phyloP scores from a whole-genome alignment of 2,888 invertebrate species.

The Pheosia gnoma region DNA sequence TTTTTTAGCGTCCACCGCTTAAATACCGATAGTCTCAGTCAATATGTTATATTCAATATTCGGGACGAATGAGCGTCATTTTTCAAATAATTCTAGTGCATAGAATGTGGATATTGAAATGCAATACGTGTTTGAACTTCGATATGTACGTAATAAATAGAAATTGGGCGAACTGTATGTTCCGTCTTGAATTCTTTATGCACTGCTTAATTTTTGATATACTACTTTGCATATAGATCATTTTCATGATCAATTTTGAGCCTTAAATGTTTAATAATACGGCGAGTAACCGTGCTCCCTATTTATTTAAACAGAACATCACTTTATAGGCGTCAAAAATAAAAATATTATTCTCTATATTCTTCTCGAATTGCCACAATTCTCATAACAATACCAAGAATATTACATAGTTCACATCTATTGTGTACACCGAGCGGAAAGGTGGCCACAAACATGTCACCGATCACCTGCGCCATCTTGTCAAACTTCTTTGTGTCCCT shows the following conservation, averaged over 20 bases:
- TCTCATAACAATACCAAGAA: slow-evolving; percentile 1
- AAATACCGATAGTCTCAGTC: slow-evolving; percentile 51
- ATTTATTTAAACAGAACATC: background rate
- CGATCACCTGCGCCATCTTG: slow-evolving; percentile 39
- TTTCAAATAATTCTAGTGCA: slow-evolving; percentile 34
- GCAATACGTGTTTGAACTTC: slow-evolving; percentile 9
- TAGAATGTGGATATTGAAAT: slow-evolving; percentile 36
- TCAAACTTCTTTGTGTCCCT: slow-evolving; percentile 43
- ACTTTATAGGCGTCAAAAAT: background rate
- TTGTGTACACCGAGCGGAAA: slow-evolving; percentile 9
- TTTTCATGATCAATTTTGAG: too few species aligned
- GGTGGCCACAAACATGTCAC: slow-evolving; percentile 38
- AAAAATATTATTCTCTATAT: background rate
- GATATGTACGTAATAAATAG: background rate
- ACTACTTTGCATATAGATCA: too few species aligned
- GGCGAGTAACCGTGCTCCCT: too few species aligned
- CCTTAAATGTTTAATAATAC: too few species aligned
- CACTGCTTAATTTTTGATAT: too few species aligned
- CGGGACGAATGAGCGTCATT: slow-evolving; percentile 29
- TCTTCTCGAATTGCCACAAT: background rate
- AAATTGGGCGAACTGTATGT: too few species aligned
- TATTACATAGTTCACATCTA: slow-evolving; percentile 9
- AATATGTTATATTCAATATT: slow-evolving; percentile 39
- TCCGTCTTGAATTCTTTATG: too few species aligned
- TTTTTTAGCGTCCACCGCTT: slow-evolving; percentile 55